These are phyloP conservation scores for Hippocampus kuda DNA, from an alignment of 2,797 vertebrate genomes.

Conservation along the genomic window DNA sequence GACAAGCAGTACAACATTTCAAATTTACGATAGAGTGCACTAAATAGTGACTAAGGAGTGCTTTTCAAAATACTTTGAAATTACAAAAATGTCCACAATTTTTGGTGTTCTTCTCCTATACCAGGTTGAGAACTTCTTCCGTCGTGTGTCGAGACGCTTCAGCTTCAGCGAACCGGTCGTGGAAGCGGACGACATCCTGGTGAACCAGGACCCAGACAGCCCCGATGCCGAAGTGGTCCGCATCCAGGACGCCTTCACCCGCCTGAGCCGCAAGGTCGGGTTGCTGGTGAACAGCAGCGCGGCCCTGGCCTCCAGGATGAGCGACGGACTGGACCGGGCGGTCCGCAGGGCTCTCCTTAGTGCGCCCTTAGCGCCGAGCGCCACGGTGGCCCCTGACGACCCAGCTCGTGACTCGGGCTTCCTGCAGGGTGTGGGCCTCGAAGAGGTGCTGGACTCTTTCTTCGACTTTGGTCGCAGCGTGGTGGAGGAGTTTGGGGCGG, in stretches of 20 bases:
- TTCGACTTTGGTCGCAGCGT: slow-evolving; percentile 76
- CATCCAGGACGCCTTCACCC: slow-evolving; percentile 73
- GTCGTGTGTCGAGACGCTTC: slow-evolving; percentile 68
- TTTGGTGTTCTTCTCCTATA: not conserved
- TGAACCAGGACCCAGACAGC: slow-evolving; percentile 53
- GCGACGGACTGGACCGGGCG: slow-evolving; percentile 67
- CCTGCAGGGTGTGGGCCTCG: slow-evolving; percentile 67
- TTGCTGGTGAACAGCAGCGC: slow-evolving; percentile 70
- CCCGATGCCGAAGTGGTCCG: slow-evolving; percentile 60
- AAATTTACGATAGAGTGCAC: too few relatives aligned
- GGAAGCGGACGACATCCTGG: slow-evolving; percentile 42
- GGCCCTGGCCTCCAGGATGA: slow-evolving; percentile 70
- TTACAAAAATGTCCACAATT: not conserved
- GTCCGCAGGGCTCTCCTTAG: slow-evolving; percentile 74
- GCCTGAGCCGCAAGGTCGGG: slow-evolving; percentile 59
- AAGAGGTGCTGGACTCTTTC: slow-evolving; percentile 73
- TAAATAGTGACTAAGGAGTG: not conserved
- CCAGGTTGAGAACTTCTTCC: slow-evolving; percentile 78
- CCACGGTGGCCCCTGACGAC: slow-evolving; percentile 36
- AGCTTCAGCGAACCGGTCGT: slow-evolving; percentile 46
- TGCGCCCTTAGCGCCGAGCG: slow-evolving; percentile 20
- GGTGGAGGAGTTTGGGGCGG: slow-evolving; percentile 72
- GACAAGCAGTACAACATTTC: too few relatives aligned
- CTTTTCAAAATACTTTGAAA: not conserved
- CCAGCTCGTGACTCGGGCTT: slow-evolving; percentile 49